Conservation (phyloP, 2,888 invertebrate species). For the Thymelicus acteon region DNA sequence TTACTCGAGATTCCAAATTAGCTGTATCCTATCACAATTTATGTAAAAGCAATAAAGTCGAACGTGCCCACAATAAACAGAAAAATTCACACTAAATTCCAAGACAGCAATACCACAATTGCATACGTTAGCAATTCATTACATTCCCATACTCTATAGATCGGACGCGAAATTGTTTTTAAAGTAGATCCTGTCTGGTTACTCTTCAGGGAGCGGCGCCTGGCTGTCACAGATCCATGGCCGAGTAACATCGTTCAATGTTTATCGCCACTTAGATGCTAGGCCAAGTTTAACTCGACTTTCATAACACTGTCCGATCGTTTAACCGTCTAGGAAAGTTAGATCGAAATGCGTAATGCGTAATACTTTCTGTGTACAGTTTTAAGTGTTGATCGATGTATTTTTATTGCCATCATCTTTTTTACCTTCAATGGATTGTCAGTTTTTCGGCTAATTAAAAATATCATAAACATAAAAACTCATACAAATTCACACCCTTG, state of each 20-base stretch:
- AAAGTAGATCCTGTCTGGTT: conserved; percentile 67
- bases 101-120: conserved; percentile 8
- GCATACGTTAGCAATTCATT: conserved; percentile 76
- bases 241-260: conserved; percentile 65
- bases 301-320: conserved; percentile 36
- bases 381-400: neutral
- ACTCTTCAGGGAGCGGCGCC: conserved; percentile 47
- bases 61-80: too few relatives aligned
- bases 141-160: conserved; percentile 51
- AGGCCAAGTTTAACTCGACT: conserved; percentile 36
- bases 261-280: conserved; percentile 34
- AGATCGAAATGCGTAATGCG: conserved; percentile 12
- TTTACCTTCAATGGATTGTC: too few relatives aligned
- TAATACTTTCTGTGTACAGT: conserved; percentile 24
- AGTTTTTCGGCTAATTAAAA: too few relatives aligned
- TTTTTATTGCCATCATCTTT: too few relatives aligned
- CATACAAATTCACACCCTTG: too few relatives aligned
- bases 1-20: too few relatives aligned
- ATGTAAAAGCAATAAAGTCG: too few relatives aligned
- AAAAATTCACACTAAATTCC: too few relatives aligned
- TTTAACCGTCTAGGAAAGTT: conserved; percentile 25
- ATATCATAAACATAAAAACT: too few relatives aligned
- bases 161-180: conserved; percentile 75
- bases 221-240: conserved; percentile 56
- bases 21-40: too few relatives aligned